Base-by-base conservation (phyloP, 2,888 invertebrate species). In the Deilephila porcellus region DNA sequence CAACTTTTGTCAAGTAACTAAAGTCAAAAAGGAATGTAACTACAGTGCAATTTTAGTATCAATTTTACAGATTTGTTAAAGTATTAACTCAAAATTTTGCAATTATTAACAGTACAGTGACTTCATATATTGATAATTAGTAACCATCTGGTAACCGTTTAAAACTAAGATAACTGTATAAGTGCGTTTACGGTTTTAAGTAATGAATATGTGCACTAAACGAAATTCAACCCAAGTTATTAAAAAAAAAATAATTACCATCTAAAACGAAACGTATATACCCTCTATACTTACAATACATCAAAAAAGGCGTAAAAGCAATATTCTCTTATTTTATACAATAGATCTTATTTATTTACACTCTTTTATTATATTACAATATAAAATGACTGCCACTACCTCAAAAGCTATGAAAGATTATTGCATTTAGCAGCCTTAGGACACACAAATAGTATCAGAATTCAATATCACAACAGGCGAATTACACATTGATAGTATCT, bases 11-110 rank as follows among this genome's bases (percentile, higher is more conserved):
- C 64, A 67, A 34, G 3, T 73, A 19, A 37, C 19, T 45, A 67
- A 34, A 73, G 56, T 71, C 60, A 71, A 71, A 60, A 73, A 73
- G 75, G 75, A 73, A 73, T 75, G 73, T 73, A 70, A 75, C 71
- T 73, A 62, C 53, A 56, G 59, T 71, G 60, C 60, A 60, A 71
- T 60, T 60, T 60, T 59, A 45, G 60, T 37, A 60, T 37, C 56
- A 71, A 32, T 32, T 56, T 70, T 71, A 59, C 29, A 53, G 53
- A 37, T 20, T 67, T 34, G 19, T 59, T 71, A 0, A n/a, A 29
- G 32, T 34, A 34, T 29, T 71, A 56, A 71, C 32, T 53, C 70
- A 32, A 71, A 56, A 32, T n/a, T 56, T n/a, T 32, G 34, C n/a
- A 2, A 56, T n/a, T n/a, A 3, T 34, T 71, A 53, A 19, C 52